Percentiles rank a stretch among this genome's conserved stretches.
Conservation (phyloP, 2,888 invertebrate genomes). For the Chesias legatella region DNA sequence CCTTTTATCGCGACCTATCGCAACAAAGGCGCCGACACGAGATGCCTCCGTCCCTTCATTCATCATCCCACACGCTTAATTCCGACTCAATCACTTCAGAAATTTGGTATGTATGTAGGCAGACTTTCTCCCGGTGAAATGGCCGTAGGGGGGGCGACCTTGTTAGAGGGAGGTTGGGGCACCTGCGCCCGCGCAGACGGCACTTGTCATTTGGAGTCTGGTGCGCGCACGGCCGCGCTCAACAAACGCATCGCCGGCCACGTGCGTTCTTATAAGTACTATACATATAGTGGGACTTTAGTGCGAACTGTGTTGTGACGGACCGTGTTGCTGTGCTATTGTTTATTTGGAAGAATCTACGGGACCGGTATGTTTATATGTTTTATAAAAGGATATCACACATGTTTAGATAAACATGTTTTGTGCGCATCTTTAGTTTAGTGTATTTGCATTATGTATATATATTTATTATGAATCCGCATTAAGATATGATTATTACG, state of each 20-base stretch:
- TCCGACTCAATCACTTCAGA: slow-evolving; percentile 71
- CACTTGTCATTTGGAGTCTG: slow-evolving; percentile 70
- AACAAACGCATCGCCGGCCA: slow-evolving; percentile 51
- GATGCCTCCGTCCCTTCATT: slow-evolving; percentile 44
- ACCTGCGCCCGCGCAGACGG: slow-evolving; percentile 65
- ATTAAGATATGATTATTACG: no score
- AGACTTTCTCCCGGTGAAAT: slow-evolving; percentile 78
- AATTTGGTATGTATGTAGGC: slow-evolving; percentile 80
- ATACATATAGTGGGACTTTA: slow-evolving; percentile 44
- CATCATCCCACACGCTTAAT: slow-evolving; percentile 51
- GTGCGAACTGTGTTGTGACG: slow-evolving; percentile 66
- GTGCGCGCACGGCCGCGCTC: slow-evolving; percentile 69
- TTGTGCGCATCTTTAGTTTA: no score
- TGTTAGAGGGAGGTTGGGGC: slow-evolving; percentile 78
- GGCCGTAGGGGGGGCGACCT: slow-evolving; percentile 70
- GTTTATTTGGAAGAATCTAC: slow-evolving; percentile 39
- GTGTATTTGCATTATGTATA: no score
- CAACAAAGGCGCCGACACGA: slow-evolving; percentile 29
- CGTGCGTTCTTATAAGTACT: slow-evolving; percentile 45
- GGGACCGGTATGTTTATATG: slow-evolving; percentile 46
- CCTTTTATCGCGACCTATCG: slow-evolving; percentile 22
- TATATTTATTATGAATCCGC: no score
- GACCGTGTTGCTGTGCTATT: slow-evolving; percentile 43
- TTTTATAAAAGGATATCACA: no score
- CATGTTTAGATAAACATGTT: no score